Evolutionary conservation across 2,797 vertebrate species (phyloP), one percentile per base, ranked within the genome.

Genomic region (Gymnoscopelus braueri): DNA sequence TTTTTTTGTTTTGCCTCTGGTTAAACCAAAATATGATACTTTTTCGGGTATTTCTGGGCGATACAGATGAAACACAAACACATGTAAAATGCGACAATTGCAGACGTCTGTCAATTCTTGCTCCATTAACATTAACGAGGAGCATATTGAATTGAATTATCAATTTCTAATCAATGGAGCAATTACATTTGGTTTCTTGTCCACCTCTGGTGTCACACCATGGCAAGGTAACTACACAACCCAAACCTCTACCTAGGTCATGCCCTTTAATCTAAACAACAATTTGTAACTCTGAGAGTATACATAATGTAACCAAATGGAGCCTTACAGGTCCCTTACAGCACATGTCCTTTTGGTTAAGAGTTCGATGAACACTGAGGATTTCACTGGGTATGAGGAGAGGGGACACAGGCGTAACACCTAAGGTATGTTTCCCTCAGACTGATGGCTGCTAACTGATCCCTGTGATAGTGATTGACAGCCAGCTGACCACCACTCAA

Each of bases 391-490:
- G 39, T 77, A 71, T 77, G 75, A 85, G 79, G 85, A 81, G 85
- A 84, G 68, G 73, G 81, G 65, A 90, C 87, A 89, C 79, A 76
- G 83, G 74, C 84, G n/a, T n/a, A 87, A 78, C 85, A 87, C 87
- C 84, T 88, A 19, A 83, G 88, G 79, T 75, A 72, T 26, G 57
- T 73, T 75, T 78, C 63, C 63, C 88, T 87, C 84, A 84, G 86
- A 91, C 79, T 88, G 89, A 92, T 90, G 87, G 88, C 88, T 82
- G 88, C 89, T 92, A 92, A 90, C 91, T 91, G 94, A 94, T 93
- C 92, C 91, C 82, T 93, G 92, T 92, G 91, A 93, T 91, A 85
- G 90, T 94, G 93, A 95, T 93, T 93, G 94, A 94, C 93, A 93
- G 93, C 81, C 84, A 59, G n/a, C 92, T 92, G 93, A 93, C 93